Evolutionary conservation across 2,113 vertebrate species (phyloP), one percentile per base, ranked within the genome.

Genomic region (Isurus oxyrinchus): DNA sequence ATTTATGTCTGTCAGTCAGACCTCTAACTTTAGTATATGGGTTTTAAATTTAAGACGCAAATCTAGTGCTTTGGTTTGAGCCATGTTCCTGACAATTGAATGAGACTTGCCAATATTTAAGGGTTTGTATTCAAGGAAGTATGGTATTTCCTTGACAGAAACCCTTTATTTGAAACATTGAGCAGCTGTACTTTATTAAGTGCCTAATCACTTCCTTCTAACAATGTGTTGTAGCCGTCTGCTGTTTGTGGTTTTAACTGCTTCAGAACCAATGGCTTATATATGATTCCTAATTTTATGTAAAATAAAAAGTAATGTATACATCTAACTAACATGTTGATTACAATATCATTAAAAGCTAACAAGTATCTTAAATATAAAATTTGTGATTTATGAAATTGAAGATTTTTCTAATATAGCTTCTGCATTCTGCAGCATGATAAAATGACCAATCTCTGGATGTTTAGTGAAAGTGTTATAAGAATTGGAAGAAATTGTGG

Each of bases 131-230:
- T 84, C 5, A 49, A 84, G 81, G 81, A 84, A 84, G 81, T 84
- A 23, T 84, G 81, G 81, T 84, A 84, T 84, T 84, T 84, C 81
- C 81, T 84, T 84, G 81, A 84, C 81, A 84, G 81, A 84, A 84
- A 84, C 19, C 40, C 81, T 84, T 84, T 84, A 84, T 84, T 84
- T 84, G 81, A 84, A 84, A 84, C 81, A 84, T 84, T 84, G 81
- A 84, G 81, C 81, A 84, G 81, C 81, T 84, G 81, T 84, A 44
- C 81, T 84, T 44, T 84, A 84, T 84, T 84, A 84, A 84, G 81
- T 84, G 40, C 81, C 40, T 84, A 84, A 84, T 84, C 81, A 84
- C 81, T 84, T 84, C 81, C 81, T 84, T 84, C 81, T 84, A 21
- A 49, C n/a, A 19, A 21, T 84, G 40, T 72, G 27, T 10, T 76